Base-by-base conservation (phyloP, 2,888 invertebrate genomes). In the Sepiola atlantica region DNA sequence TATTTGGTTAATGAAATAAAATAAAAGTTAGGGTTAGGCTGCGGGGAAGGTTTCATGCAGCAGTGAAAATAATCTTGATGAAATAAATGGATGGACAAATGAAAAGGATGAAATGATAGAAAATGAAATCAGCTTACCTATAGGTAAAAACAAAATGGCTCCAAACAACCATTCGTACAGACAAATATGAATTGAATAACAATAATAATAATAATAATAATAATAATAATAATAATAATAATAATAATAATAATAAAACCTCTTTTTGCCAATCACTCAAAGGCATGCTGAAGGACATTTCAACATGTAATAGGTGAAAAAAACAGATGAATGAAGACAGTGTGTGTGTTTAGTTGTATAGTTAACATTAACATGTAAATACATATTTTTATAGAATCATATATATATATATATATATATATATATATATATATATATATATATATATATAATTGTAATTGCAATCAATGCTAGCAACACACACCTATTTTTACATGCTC, bases 401-500 rank as follows among this genome's bases (percentile, higher is more conserved):
- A 32, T 91, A 32, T 91, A 32, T 91, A 35, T 91, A n/a, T 91
- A n/a, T 91, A n/a, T 35, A 3, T 91, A 20, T 91, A 20, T 91
- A 6, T 45, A 20, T 91, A 20, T 54, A 20, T 54, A 20, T 54
- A 20, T 91, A 18, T 91, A 20, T 91, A 16, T 18, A 35, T 28
- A 91, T 91, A 91, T 91, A 91, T n/a, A 91, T 24, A 91, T 35
- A 91, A 35, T 35, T 91, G 35, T 32, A 91, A 91, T 91, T 45
- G 91, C 35, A 54, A 45, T 28, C 35, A 54, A 91, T 54, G n/a
- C n/a, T n/a, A 92, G 92, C 32, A 55, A 12, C 92, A 92, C 45
- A 92, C 92, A 92, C 28, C 54, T n/a, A 92, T 92, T 45, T 45
- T n/a, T 55, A 55, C 92, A 92, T 92, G 92, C 92, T 92, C 92